Percentiles rank a stretch among this genome's conserved stretches.
These are phyloP conservation scores for Coilia nasus DNA, from an alignment of 2,797 vertebrate species.

Conservation along the genomic window DNA sequence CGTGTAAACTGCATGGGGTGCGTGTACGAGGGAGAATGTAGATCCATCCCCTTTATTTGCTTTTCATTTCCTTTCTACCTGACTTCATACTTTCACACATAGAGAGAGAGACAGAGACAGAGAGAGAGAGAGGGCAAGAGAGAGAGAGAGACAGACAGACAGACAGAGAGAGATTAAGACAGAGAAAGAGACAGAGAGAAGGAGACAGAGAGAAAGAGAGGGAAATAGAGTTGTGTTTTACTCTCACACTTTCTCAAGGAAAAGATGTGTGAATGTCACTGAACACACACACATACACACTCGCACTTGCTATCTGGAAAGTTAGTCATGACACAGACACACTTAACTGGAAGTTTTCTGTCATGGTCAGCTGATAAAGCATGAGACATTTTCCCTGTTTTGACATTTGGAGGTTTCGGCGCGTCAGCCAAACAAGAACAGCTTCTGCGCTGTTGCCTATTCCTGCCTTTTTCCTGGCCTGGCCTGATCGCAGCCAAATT, in stretches of 20 bases:
- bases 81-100: neutral
- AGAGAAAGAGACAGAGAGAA: neutral
- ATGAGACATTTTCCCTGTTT: neutral
- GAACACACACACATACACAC: neutral
- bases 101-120: neutral
- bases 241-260: neutral
- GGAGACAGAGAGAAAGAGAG: neutral
- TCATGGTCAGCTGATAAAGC: neutral
- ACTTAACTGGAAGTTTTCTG: conserved; percentile 1
- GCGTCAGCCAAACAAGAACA: neutral
- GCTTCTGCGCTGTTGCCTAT: neutral
- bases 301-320: neutral
- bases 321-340: neutral
- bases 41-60: no score
- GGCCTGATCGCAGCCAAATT: no score
- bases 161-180: neutral
- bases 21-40: no score
- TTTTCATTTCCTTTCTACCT: no score
- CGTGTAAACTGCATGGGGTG: no score
- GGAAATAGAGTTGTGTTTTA: neutral
- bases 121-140: neutral
- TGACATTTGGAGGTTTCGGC: neutral
- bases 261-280: neutral
- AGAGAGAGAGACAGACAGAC: neutral
- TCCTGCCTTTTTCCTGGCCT: neutral